These are phyloP conservation scores for Zaprionus tsacasi DNA, from an alignment of 1,140 invertebrate genomes.

Conservation along the genomic window DNA sequence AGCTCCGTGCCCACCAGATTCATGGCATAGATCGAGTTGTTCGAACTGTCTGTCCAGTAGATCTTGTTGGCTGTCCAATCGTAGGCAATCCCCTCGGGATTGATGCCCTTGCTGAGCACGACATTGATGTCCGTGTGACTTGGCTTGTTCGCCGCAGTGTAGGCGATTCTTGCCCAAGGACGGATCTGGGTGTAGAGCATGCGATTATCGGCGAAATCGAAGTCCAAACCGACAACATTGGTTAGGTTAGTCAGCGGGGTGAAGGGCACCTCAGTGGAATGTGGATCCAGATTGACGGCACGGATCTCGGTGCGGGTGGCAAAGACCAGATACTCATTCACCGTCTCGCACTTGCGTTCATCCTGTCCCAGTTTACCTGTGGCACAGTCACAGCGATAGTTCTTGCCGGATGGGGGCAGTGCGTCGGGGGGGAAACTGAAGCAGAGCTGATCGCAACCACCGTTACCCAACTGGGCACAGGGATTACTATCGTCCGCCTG, in stretches of 20 bases:
- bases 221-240: conserved; percentile 98
- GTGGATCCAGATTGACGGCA: conserved; percentile 92
- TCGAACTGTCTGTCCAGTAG: conserved; percentile 98
- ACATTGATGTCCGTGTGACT: conserved; percentile 87
- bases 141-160: conserved; percentile 89
- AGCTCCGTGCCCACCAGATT: conserved; percentile 95
- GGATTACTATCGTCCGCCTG: conserved; percentile 92
- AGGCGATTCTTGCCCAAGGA: conserved; percentile 94
- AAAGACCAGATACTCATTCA: conserved; percentile 95
- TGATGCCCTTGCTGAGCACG: conserved; percentile 92
- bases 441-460: conserved; percentile 97
- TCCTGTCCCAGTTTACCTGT: conserved; percentile 89
- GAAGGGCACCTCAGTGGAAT: conserved; percentile 92
- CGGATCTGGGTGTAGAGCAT: conserved; percentile 96
- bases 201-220: conserved; percentile 95
- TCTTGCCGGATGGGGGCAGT: conserved; percentile 65
- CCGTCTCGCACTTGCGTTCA: conserved; percentile 90
- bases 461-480: conserved; percentile 90
- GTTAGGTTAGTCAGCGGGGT: conserved; percentile 94
- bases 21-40: conserved; percentile 97
- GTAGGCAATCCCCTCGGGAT: conserved; percentile 97
- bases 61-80: conserved; percentile 99
- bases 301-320: conserved; percentile 96
- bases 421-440: conserved; percentile 93
- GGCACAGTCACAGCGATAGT: conserved; percentile 95